Evolutionary conservation across 2,888 invertebrate genomes (phyloP), one percentile per base, ranked within the genome.

Genomic region (Drosophila testacea): DNA sequence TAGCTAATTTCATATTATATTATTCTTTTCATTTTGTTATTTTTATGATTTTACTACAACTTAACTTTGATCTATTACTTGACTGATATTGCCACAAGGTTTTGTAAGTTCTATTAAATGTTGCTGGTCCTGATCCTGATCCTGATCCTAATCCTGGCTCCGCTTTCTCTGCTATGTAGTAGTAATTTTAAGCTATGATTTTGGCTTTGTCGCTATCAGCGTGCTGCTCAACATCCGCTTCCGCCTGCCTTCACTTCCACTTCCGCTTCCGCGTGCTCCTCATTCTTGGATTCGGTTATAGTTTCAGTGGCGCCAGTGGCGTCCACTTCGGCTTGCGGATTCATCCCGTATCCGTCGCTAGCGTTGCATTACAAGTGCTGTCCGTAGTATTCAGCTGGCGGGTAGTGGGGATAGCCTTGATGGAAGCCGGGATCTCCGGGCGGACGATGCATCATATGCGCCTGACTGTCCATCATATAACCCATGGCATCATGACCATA

Each of bases 401-500:
- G 97, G 94, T 97, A 97, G 92, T 96, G 96, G 90, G 94, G 95
- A 94, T 97, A 97, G 93, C 97, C 97, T 94, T 97, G 97, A 94
- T 97, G 97, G 95, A 97, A 97, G 94, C 96, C 96, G 69, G 97
- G 96, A 94, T 97, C 97, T 89, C 96, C 96, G 86, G 97, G 97
- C 92, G 97, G 97, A 94, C 97, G 96, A 94, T 97, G 97, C 96
- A 97, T 97, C 97, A 98, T 98, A 94, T 97, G 97, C 91, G 95
- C 95, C 94, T 97, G 97, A 90, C 97, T 97, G 94, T 98, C 98
- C 97, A 98, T 98, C 97, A 98, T 98, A 94, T 98, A 98, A 93
- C 98, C 97, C 95, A 97, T 97, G 91, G 97, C 97, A 93, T 98
- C 98, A 87, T 98, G 98, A 94, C 98, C 98, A 94, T 98, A 98